Percentiles rank a stretch among this genome's conserved stretches.
phyloP scores from a whole-genome alignment of 92 coral and sea anemone species.

The Meandrina meandrites region DNA sequence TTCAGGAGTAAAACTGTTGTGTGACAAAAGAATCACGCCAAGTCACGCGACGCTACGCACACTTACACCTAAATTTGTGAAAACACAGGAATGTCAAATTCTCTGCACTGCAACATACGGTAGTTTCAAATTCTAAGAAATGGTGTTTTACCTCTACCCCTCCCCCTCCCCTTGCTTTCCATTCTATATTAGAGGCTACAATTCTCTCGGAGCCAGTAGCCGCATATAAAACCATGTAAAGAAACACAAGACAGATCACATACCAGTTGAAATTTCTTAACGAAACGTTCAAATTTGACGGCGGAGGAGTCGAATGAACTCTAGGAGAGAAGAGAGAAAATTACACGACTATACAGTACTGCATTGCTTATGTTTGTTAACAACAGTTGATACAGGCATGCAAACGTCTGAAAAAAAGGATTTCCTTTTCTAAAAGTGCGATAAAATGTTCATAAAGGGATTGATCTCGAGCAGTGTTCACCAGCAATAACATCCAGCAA shows the following conservation, averaged over 20 bases:
- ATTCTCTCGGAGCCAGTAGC: not conserved
- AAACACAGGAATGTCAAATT: no score
- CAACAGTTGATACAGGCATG: no score
- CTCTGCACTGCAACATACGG: no score
- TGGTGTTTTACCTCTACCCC: no score
- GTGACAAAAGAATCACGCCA: not conserved
- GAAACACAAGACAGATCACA: not conserved
- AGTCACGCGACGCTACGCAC: not conserved
- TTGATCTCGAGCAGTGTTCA: no score
- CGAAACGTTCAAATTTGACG: constrained; percentile 60
- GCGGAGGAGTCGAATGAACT: constrained; percentile 70
- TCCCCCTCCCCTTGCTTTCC: no score
- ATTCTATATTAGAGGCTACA: not conserved
- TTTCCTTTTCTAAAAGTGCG: not conserved
- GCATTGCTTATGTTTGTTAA: not conserved
- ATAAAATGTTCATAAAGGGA: no score
- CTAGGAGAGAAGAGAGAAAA: constrained; percentile 4
- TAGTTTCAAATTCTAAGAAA: no score
- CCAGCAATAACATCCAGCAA: no score
- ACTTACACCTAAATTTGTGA: not conserved
- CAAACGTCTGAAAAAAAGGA: not conserved
- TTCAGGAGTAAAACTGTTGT: no score
- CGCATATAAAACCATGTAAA: not conserved
- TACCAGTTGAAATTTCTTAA: constrained; percentile 67
- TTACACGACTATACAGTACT: not conserved